Base-by-base conservation (phyloP, 2,888 invertebrate species). In the Tipula lateralis region DNA sequence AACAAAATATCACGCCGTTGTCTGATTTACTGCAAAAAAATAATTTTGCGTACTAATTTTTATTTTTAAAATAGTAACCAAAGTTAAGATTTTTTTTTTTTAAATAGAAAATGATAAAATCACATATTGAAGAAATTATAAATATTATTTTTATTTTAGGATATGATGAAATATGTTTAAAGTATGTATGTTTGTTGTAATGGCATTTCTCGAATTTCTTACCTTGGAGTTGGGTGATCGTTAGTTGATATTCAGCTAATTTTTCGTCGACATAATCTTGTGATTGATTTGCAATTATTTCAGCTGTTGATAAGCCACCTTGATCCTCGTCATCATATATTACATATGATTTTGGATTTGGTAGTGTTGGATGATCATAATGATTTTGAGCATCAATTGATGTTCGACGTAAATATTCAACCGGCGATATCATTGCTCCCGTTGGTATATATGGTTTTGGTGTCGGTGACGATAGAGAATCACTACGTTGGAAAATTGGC, bases 211-310 rank as follows among this genome's bases (percentile, higher is more conserved):
- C 7, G 24, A 24, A 66, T 24, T 66, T 89, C 94, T 92, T 89
- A 96, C 96, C 96, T 94, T 97, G 97, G 88, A 97, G 91, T 89
- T 96, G 94, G 88, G 95, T 94, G 90, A 97, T 97, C 36, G 97
- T 97, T 86, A 96, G 95, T 91, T 97, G 97, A 90, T 97, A 97
- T 91, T 97, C 97, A 84, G 97, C 96, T 88, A 97, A 92, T 90
- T 96, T 96, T 91, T 97, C 97, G 89, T 97, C 97, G 86, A 97
- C 94, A 90, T 97, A 97, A 91, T 97, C 97, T 91, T 97, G 97
- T 85, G 96, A 96, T 91, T 97, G 97, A 89, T 95, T 95, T 86
- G 97, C 97, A 87, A 97, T 97, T 87, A 97, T 97, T 90, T 97
- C 96, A 83, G 97, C 97, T 19, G 97, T 97, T 85, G 96, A 95